These are phyloP conservation scores for Condylura cristata DNA, from an alignment of 2,113 vertebrate genomes.

Conservation along the genomic window DNA sequence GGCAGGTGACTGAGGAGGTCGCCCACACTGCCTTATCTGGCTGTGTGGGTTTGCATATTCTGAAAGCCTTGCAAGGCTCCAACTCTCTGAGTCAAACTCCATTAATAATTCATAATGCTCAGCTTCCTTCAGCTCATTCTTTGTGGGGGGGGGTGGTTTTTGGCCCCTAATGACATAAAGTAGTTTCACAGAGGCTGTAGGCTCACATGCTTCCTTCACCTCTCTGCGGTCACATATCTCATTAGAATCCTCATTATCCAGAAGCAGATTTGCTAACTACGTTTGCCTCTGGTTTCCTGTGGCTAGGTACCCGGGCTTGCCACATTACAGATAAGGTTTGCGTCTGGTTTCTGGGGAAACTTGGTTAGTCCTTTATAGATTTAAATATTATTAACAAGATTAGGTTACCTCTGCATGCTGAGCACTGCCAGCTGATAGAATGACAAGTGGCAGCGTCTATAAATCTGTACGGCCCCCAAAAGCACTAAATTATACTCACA, in stretches of 20 bases:
- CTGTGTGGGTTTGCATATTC: conserved; percentile 59
- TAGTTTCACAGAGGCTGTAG: not conserved
- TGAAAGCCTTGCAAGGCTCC: conserved; percentile 40
- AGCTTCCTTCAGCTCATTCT: conserved; percentile 39
- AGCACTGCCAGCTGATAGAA: not conserved
- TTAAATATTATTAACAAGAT: conserved; percentile 23
- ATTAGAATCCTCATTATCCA: not conserved
- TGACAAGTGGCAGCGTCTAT: not conserved
- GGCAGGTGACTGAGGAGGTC: conserved; percentile 22
- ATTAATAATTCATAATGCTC: conserved; percentile 63
- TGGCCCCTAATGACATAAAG: not conserved
- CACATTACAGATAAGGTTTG: not conserved
- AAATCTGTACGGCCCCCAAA: not conserved
- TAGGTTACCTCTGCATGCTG: not conserved
- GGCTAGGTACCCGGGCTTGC: not conserved
- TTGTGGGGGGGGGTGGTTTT: not conserved
- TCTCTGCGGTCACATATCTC: not conserved
- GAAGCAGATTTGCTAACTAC: conserved; percentile 6
- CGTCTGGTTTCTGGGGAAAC: not conserved
- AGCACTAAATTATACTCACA: not conserved
- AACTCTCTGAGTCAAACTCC: conserved; percentile 7
- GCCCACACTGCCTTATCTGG: conserved; percentile 52
- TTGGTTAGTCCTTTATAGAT: not conserved
- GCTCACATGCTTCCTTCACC: not conserved
- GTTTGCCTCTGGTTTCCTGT: not conserved